Base-by-base conservation (phyloP, 2,888 invertebrate species). In the Meandrusa payeni region DNA sequence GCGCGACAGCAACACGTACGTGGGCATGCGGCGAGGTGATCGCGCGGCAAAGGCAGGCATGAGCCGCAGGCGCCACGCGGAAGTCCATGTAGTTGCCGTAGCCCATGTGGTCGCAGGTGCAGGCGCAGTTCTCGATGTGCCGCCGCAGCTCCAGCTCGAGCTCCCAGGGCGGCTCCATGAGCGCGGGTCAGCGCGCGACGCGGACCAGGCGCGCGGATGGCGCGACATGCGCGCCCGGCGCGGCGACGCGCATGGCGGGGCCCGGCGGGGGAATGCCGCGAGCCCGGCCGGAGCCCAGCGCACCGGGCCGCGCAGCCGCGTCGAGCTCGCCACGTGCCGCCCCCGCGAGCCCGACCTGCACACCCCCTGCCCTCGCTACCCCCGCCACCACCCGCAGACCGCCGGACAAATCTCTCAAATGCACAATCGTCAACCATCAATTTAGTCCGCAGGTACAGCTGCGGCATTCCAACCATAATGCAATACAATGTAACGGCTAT, bases 71-170 rank as follows among this genome's bases (percentile, higher is more conserved):
- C 61, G 82, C 77, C 81, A 94, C 94, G 92, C 95, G 95, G 88
- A 95, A 95, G 89, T 95, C 95, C 92, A 95, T 93, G 79, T 93
- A 95, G 89, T 96, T 96, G 65, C 96, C 96, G 89, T 95, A 95
- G 75, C 96, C 96, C 94, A 96, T 94, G 90, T 96, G 96, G 90
- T 95, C 95, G 91, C 96, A 96, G 66, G 95, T 93, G 89, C 96
- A 96, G 62, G 94, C 93, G 89, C 96, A 96, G 77, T 92, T 93
- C 83, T 94, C 94, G 78, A 96, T 95, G 90, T 96, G 96, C 79
- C 93, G 92, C 76, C 95, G 91, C 81, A 96, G 91, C 89, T 96
- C 95, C 74, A 94, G 91, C 81, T 95, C 95, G 67, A 95, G 88
- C 74, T 92, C 91, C 88, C 90, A 88, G 56, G 85, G 83, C 62